Evolutionary conservation across 2,888 invertebrate genomes (phyloP).

Genomic region (Patella pellucida): DNA sequence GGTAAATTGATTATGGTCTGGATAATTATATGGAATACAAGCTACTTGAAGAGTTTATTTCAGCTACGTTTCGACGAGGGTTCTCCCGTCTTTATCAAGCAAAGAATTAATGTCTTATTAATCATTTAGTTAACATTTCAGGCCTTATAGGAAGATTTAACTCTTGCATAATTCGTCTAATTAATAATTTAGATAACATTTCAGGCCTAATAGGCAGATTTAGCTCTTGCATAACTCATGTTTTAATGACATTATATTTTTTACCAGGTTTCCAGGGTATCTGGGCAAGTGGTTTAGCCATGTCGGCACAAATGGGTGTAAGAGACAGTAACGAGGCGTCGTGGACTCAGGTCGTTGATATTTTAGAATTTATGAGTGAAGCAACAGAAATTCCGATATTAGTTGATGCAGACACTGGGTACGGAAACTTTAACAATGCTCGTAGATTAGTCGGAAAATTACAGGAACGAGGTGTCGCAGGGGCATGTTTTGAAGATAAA

Average conservation of each 20-base stretch:
- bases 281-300: constrained; percentile 72
- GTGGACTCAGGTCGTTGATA: constrained; percentile 73
- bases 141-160: no score
- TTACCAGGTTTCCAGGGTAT: constrained; percentile 66
- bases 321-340: constrained; percentile 73
- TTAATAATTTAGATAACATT: no score
- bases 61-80: no score
- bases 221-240: no score
- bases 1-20: no score
- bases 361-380: constrained; percentile 72
- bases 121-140: no score
- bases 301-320: constrained; percentile 71
- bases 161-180: no score
- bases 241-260: neutral
- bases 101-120: no score
- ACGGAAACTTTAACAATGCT: constrained; percentile 73
- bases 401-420: constrained; percentile 73
- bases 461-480: constrained; percentile 72
- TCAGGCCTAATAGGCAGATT: no score
- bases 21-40: no score
- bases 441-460: constrained; percentile 70
- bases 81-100: no score
- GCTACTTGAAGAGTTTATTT: no score
- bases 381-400: constrained; percentile 71
- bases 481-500: constrained; percentile 73